phyloP scores from a whole-genome alignment of 2,113 vertebrate species.

The Lasiurus cinereus region DNA sequence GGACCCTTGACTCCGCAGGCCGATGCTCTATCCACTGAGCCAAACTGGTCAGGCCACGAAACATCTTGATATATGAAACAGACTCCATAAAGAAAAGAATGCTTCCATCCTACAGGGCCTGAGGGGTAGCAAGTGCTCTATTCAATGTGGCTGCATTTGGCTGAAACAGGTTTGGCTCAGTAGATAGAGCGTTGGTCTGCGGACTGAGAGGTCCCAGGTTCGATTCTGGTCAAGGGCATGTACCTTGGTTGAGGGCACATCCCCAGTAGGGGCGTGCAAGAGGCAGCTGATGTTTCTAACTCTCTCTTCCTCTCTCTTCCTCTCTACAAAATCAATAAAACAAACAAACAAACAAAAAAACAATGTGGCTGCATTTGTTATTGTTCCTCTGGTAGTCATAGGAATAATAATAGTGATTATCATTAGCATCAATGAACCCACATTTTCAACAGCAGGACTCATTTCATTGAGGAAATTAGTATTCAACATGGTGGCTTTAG shows the following conservation, averaged over 20 bases:
- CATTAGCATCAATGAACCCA: not conserved
- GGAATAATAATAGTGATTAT: not conserved
- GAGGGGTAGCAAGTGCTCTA: not conserved
- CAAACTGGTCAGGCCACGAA: not conserved
- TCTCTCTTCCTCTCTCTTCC: too few species aligned
- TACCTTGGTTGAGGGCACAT: too few species aligned
- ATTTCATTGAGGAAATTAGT: not conserved
- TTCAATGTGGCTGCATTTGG: not conserved
- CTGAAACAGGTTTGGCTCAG: too few species aligned
- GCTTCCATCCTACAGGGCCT: not conserved
- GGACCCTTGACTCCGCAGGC: too few species aligned
- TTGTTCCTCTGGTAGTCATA: not conserved
- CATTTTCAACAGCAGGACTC: not conserved
- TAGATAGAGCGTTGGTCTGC: too few species aligned
- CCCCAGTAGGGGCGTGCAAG: too few species aligned
- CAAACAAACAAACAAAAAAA: too few species aligned
- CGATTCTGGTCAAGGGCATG: too few species aligned
- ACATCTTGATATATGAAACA: not conserved
- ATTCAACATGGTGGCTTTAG: not conserved
- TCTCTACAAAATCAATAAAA: too few species aligned
- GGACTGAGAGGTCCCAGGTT: too few species aligned
- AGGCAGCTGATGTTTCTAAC: too few species aligned
- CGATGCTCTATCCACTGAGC: too few species aligned
- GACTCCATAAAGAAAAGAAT: not conserved
- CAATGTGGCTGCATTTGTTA: not conserved